Evolutionary conservation across 2,888 invertebrate genomes (phyloP), one percentile per base, ranked within the genome.

Genomic region (Eilema caniola): DNA sequence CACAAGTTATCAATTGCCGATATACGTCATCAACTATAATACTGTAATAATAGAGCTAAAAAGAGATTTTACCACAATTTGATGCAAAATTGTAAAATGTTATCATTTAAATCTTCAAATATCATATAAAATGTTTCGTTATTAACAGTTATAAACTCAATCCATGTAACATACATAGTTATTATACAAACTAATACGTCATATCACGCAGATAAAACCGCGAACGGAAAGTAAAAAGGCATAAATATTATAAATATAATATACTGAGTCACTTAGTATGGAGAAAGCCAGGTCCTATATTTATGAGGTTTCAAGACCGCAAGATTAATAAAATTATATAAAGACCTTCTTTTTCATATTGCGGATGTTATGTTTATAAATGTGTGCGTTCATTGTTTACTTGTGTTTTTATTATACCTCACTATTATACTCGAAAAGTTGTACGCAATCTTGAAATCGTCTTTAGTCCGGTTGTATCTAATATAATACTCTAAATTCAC

Each of bases 251-350:
- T 53, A 47, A 53, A 53, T 24, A n/a, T n/a, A n/a, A n/a, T n/a
- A 53, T 28, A 23, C 11, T 37, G 63, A 61, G 31, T 62, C 66
- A 68, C 31, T 31, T 31, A 62, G 33, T 62, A 16, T 60, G n/a
- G 68, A 73, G 80, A 79, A 76, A 74, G 70, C 20, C 20, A 24
- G 56, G 73, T 65, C 66, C 37, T 66, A 60, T 72, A 70, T 68
- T 23, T 68, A 66, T 10, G 41, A 66, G 67, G 60, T 70, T 69
- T 62, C 41, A 68, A 65, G 31, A 72, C 69, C 72, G 24, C 68
- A 69, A 60, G 56, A 70, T 47, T 65, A 64, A 61, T 61, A 61
- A 61, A 61, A 66, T 69, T 65, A 65, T 65, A 67, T 47, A 53
- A 67, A 47, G 24, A 25, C 33, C 60, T 69, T 65, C 31, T 70